Percentiles rank a stretch among this genome's conserved stretches.
Conservation (phyloP, 1,140 invertebrate species). For the Drosophila grimshawi region DNA sequence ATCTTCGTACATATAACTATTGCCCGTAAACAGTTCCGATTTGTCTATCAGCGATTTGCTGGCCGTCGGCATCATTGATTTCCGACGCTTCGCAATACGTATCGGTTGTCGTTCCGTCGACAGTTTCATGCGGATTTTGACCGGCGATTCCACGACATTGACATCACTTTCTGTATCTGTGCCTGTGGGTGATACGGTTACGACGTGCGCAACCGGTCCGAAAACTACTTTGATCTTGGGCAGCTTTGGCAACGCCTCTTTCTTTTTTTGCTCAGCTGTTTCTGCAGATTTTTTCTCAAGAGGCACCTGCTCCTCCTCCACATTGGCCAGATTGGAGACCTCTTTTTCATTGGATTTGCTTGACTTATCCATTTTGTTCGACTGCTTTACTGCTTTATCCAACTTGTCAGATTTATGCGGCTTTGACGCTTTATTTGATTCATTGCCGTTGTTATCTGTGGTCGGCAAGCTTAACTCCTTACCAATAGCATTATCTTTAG, state of each 20-base stretch:
- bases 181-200: constrained; percentile 19
- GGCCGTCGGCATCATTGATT: constrained; percentile 52
- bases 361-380: constrained; percentile 1
- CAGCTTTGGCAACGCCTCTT: constrained; percentile 8
- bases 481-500: not conserved
- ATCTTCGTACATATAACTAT: constrained; percentile 55
- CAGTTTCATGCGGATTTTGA: not conserved
- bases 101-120: not conserved
- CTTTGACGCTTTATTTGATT: not conserved
- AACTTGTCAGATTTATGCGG: not conserved
- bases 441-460: not conserved
- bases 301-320: not conserved
- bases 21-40: constrained; percentile 18
- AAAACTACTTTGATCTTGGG: constrained; percentile 59
- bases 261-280: not conserved
- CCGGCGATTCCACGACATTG: constrained; percentile 6
- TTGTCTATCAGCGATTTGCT: constrained; percentile 59
- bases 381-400: constrained; percentile 4
- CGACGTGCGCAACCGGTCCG: constrained; percentile 46
- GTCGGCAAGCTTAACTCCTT: not conserved
- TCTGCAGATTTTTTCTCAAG: not conserved
- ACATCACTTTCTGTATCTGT: not conserved
- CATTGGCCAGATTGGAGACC: not conserved
- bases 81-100: constrained; percentile 51
- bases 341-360: not conserved